These are phyloP conservation scores for Polyommatus icarus DNA, from an alignment of 2,888 invertebrate genomes.

Conservation along the genomic window DNA sequence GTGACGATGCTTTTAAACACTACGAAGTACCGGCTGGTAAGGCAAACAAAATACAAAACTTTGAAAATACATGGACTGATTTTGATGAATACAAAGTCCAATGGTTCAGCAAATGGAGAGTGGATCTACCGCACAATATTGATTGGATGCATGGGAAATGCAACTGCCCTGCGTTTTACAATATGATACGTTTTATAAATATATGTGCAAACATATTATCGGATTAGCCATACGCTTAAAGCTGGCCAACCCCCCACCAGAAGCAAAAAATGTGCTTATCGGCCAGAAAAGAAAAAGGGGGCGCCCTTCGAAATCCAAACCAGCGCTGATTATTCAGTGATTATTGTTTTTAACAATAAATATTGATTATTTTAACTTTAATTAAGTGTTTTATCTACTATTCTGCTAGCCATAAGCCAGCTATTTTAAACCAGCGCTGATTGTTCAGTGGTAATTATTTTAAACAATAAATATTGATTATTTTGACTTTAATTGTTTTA, in stretches of 20 bases:
- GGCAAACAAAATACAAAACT: conserved; percentile 20
- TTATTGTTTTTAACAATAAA: background rate
- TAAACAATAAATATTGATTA: too few species aligned
- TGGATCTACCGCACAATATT: conserved; percentile 34
- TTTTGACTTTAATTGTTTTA: background rate
- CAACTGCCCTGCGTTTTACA: conserved; percentile 39
- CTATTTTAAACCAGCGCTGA: too few species aligned
- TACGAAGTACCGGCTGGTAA: conserved; percentile 25
- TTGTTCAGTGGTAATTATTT: too few species aligned
- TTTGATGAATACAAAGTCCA: conserved; percentile 41
- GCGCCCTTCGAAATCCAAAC: conserved; percentile 37
- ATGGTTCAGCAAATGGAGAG: conserved; percentile 38
- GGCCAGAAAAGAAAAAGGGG: conserved; percentile 37
- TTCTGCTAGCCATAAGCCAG: too few species aligned
- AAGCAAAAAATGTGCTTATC: conserved; percentile 34
- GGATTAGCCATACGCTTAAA: conserved; percentile 37
- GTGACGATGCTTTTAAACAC: conserved; percentile 22
- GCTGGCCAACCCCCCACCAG: conserved; percentile 31
- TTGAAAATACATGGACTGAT: conserved; percentile 31
- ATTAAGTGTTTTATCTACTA: too few species aligned
- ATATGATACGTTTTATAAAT: too few species aligned
- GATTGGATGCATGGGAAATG: conserved; percentile 37
- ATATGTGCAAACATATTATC: conserved; percentile 39
- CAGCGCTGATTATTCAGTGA: conserved; percentile 34
- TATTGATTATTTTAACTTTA: too few species aligned